Base-by-base conservation (phyloP, 1,140 invertebrate species). In the Pogonomyrmex barbatus region DNA sequence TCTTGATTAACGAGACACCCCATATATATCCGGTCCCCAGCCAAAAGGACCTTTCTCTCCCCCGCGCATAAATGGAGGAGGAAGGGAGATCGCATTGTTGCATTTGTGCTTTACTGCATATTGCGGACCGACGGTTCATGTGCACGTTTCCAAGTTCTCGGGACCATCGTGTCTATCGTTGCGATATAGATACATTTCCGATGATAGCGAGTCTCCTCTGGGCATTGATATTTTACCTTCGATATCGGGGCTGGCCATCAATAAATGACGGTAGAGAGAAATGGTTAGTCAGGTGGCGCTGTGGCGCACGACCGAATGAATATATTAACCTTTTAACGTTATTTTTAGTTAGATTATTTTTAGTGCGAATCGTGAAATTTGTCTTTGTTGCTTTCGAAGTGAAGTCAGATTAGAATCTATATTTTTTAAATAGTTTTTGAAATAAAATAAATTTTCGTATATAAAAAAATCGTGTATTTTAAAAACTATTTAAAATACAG, bases 71-170 rank as follows among this genome's bases (percentile, higher is more conserved):
- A n/a, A 12, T 24, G 45, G 10, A 47, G 71, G 68, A 8, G 50
- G 56, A 65, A 50, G 73, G 75, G 45, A 36, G 50, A 60, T 87
- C 88, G 88, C 92, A 93, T 93, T 93, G 93, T 93, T 92, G 92
- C 89, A 89, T 87, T 84, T 71, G 90, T 92, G 92, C 87, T 94
- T 94, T 94, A 94, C 92, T 93, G 92, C 92, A 94, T 93, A 94
- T 94, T 94, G 91, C 91, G 60, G 6, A 45, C 8, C 84, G 54
- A 14, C 56, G 52, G 42, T 33, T 79, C 39, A 17, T 5, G 4
- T 42, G 54, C 30, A 56, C 56, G 83, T 42, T 70, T 67, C 52
- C 86, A 56, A 52, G 45, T 50, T 58, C 54, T 75, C 65, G 56
- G 33, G 36, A 82, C 33, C 14, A 4, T 50, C 39, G 52, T 24